phyloP scores from a whole-genome alignment of 2,888 invertebrate species.

The Andrena minutula region DNA sequence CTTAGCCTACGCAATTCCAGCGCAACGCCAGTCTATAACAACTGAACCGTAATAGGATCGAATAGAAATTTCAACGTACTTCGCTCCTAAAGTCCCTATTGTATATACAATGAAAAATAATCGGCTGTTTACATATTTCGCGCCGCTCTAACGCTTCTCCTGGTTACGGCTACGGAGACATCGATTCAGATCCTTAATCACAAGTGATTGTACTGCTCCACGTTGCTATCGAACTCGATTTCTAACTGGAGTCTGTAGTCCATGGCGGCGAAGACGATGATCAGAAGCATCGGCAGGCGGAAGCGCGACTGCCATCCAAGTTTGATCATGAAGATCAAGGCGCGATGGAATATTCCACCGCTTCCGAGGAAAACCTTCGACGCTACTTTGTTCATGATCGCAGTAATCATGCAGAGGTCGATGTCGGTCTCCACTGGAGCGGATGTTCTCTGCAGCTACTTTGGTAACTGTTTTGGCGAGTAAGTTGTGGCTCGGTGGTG shows the following conservation, averaged over 20 bases:
- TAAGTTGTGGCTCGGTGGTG: no score
- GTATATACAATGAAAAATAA: conserved; percentile 26
- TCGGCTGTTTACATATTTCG: background rate
- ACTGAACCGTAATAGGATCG: background rate
- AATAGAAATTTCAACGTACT: conserved; percentile 30
- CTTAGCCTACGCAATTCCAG: conserved; percentile 18
- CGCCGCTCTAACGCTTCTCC: background rate
- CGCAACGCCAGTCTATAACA: background rate
- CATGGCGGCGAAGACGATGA: conserved; percentile 89
- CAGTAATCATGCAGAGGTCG: background rate
- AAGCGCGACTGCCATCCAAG: conserved; percentile 90
- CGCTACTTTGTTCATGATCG: conserved; percentile 67
- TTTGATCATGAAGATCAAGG: conserved; percentile 89
- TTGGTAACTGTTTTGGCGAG: background rate
- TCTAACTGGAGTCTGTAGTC: conserved; percentile 90
- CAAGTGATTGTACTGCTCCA: conserved; percentile 54
- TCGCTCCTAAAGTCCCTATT: conserved; percentile 1
- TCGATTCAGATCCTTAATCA: conserved; percentile 32
- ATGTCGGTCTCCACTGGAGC: background rate
- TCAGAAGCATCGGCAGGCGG: conserved; percentile 88
- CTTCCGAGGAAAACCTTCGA: conserved; percentile 76
- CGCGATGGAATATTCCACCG: conserved; percentile 84
- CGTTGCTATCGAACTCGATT: conserved; percentile 81
- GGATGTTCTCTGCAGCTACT: background rate
- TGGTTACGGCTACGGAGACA: background rate